phyloP scores from a whole-genome alignment of 2,888 invertebrate genomes.

The Byasa hedistus region DNA sequence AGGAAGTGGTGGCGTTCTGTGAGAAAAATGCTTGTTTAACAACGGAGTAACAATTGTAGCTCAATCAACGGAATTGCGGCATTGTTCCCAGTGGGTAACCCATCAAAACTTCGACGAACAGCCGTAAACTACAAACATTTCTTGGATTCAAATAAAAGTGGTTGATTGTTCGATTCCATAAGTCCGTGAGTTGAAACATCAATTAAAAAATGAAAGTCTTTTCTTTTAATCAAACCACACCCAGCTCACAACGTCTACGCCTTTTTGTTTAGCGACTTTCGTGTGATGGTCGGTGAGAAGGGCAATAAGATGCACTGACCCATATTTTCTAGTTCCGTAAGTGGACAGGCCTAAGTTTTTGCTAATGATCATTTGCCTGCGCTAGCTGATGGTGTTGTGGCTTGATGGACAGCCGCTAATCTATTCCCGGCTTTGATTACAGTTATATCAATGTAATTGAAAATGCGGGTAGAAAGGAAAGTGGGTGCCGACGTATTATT shows the following conservation, averaged over 20 bases:
- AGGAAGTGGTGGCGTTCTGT: constrained; percentile 4
- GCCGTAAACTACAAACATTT: constrained; percentile 11
- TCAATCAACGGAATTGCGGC: constrained; percentile 31
- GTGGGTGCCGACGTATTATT: not conserved
- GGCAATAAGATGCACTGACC: constrained; percentile 32
- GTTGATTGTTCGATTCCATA: not conserved
- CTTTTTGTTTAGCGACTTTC: constrained; percentile 21
- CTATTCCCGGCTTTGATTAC: constrained; percentile 26
- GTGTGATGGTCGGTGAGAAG: constrained; percentile 23
- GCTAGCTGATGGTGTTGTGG: constrained; percentile 26
- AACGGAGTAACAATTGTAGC: constrained; percentile 23
- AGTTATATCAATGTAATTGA: constrained; percentile 32
- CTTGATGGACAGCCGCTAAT: constrained; percentile 33
- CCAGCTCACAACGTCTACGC: constrained; percentile 5
- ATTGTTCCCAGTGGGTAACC: constrained; percentile 29
- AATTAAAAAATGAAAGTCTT: constrained; percentile 20
- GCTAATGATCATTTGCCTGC: constrained; percentile 34
- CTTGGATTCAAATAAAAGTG: not conserved
- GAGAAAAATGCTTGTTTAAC: constrained; percentile 12
- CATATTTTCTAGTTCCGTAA: constrained; percentile 30
- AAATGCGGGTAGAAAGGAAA: constrained; percentile 29
- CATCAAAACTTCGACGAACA: constrained; percentile 9
- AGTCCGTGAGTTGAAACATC: not conserved
- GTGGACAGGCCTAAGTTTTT: constrained; percentile 33
- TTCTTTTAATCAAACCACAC: constrained; percentile 9